Evolutionary conservation across 2,888 invertebrate species (phyloP).

Genomic region (Machimus rusticus): DNA sequence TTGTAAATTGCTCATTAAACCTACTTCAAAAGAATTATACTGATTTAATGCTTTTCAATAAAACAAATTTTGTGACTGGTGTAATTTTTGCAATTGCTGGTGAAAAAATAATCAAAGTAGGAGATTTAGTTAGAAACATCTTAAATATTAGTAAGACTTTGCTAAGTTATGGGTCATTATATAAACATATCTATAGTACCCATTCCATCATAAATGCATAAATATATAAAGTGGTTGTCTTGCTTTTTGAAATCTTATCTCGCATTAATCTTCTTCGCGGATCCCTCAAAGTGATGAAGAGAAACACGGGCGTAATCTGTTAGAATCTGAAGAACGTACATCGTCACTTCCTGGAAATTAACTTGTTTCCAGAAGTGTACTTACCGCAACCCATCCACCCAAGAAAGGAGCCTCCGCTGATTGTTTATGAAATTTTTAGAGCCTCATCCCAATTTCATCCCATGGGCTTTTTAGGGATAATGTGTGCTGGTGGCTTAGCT

Average conservation of each 20-base stretch:
- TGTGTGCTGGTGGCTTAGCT: background rate
- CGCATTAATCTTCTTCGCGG: background rate
- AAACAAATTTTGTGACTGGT: too few species aligned
- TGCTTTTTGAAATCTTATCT: background rate
- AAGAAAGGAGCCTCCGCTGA: background rate
- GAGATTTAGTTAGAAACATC: background rate
- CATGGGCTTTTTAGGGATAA: background rate
- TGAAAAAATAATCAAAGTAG: too few species aligned
- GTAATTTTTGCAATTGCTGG: too few species aligned
- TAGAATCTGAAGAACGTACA: background rate
- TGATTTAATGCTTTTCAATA: too few species aligned
- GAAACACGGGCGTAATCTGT: background rate
- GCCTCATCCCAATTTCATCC: background rate
- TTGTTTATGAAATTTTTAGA: slow-evolving; percentile 15
- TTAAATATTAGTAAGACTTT: too few species aligned
- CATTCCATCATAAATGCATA: background rate
- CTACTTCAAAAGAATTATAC: too few species aligned
- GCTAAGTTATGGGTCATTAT: background rate
- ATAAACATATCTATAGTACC: background rate
- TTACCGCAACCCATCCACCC: background rate
- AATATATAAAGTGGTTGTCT: background rate
- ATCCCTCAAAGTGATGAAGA: background rate
- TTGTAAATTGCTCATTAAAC: too few species aligned
- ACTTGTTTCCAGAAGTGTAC: background rate
- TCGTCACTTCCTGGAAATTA: background rate